Evolutionary conservation across 37 sponge, comb jelly and placozoan species (phyloP).

Genomic region (Oscarella lobularis): DNA sequence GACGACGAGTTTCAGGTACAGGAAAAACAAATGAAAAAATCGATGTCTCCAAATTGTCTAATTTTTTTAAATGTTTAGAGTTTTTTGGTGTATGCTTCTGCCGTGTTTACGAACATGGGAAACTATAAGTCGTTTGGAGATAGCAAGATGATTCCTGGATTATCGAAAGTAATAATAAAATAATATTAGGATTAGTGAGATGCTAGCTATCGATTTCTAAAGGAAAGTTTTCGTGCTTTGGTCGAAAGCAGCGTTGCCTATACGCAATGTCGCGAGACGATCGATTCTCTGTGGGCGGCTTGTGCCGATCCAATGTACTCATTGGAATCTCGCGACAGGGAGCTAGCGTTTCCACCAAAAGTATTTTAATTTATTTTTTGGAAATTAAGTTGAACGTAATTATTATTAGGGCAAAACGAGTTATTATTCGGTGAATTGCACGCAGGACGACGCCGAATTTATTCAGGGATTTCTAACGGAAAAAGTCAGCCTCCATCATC

Average conservation of each 20-base stretch:
- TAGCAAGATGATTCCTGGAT: conserved; percentile 65
- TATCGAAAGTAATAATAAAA: conserved; percentile 28
- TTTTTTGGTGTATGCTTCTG: conserved; percentile 57
- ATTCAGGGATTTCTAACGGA: conserved; percentile 69
- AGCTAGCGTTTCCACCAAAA: conserved; percentile 52
- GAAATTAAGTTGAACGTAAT: not conserved
- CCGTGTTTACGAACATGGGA: conserved; percentile 71
- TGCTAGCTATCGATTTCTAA: not conserved
- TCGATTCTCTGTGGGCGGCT: conserved; percentile 42
- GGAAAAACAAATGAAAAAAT: not conserved
- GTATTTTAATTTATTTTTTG: conserved; percentile 8
- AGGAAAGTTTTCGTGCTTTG: conserved; percentile 44
- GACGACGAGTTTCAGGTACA: not conserved
- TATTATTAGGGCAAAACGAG: conserved; percentile 61
- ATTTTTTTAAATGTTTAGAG: conserved; percentile 18
- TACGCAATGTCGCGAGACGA: conserved; percentile 7
- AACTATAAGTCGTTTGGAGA: conserved; percentile 88
- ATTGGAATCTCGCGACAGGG: conserved; percentile 21
- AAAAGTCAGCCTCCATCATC: too few species aligned
- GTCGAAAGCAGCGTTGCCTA: conserved; percentile 25
- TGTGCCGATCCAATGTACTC: conserved; percentile 56
- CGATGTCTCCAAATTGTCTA: too few species aligned
- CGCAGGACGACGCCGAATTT: conserved; percentile 44
- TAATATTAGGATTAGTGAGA: not conserved
- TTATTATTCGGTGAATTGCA: conserved; percentile 73